A percentile compares a stretch with the other conserved stretches of the same genome.
These are phyloP conservation scores for Xiphophorus birchmanni DNA, from an alignment of 2,797 vertebrate genomes.

Conservation along the genomic window DNA sequence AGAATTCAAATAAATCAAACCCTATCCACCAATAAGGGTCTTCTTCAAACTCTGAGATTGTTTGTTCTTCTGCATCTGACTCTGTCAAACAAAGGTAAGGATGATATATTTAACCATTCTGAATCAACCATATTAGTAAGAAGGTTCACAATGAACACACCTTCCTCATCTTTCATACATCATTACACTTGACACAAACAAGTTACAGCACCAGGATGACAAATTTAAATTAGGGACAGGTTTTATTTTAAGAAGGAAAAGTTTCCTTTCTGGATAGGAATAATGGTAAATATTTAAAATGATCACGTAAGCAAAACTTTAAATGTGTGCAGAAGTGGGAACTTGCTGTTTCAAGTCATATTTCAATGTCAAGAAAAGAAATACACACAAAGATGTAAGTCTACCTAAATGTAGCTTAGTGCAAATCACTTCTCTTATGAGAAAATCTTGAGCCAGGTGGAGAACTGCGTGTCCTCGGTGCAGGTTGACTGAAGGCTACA, in stretches of 20 bases:
- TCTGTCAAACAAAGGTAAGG: neutral
- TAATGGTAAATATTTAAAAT: neutral
- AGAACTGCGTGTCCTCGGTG: slow-evolving; percentile 11
- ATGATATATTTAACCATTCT: neutral
- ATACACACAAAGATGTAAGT: neutral
- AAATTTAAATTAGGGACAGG: neutral
- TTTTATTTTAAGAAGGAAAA: neutral
- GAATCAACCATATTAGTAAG: neutral
- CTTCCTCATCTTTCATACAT: slow-evolving; percentile 35
- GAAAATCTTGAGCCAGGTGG: neutral
- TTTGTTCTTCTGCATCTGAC: neutral
- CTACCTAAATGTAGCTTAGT: neutral
- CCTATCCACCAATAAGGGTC: neutral
- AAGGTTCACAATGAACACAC: slow-evolving; percentile 30
- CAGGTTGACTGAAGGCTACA: slow-evolving; percentile 26
- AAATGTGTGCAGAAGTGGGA: neutral
- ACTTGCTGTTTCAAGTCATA: neutral
- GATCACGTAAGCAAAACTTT: neutral
- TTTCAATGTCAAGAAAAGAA: neutral
- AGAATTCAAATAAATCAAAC: neutral
- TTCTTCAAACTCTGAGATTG: neutral
- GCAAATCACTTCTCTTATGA: neutral
- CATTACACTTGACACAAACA: slow-evolving; percentile 42
- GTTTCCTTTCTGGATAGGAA: neutral
- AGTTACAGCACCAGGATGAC: slow-evolving; percentile 5